Evolutionary conservation across 2,113 vertebrate species (phyloP), one percentile per base, ranked within the genome.

Genomic region (Macquaria ambigua): DNA sequence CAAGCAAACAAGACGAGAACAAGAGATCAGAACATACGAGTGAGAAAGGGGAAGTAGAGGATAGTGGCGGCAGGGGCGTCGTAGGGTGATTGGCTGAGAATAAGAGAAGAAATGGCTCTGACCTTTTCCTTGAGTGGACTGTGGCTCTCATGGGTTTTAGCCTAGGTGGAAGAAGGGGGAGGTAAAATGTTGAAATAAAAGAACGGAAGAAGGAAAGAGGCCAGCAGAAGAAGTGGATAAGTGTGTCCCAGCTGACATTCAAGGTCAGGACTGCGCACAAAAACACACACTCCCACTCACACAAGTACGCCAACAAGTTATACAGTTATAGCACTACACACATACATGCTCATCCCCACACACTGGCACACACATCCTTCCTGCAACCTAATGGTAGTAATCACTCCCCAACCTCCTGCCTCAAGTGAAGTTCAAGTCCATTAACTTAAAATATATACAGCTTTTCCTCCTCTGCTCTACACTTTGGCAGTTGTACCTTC

Each of bases 81-180:
- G 5, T 1, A 15, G 23, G 14, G 39, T 88, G 84, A 63, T 76
- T 72, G 82, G 74, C 9, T 7, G 58, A 39, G 66, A 85, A 85
- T 77, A 81, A 81, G 56, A 76, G 84, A 85, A 83, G 77, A 92
- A 92, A 93, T 91, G 73, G 71, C 62, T 87, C 82, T 93, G 92
- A 94, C 94, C 94, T 95, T 94, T 93, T 87, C 83, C 78, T 86
- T 86, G 84, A 95, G 93, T 94, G 92, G 89, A 85, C 82, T 31
- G 80, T 6, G 50, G 78, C 83, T 92, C 91, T 92, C 78, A 18
- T 63, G 84, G 88, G 88, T 82, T 92, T 93, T 81, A 88, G 77
- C 85, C 80, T 31, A 84, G 88, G 90, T 85, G 81, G 84, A 82
- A 62, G 46, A 28, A 71, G 52, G 48, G 34, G 62, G 61, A 77